Evolutionary conservation across 2,797 vertebrate species (phyloP).

Genomic region (Cyprinella venusta): DNA sequence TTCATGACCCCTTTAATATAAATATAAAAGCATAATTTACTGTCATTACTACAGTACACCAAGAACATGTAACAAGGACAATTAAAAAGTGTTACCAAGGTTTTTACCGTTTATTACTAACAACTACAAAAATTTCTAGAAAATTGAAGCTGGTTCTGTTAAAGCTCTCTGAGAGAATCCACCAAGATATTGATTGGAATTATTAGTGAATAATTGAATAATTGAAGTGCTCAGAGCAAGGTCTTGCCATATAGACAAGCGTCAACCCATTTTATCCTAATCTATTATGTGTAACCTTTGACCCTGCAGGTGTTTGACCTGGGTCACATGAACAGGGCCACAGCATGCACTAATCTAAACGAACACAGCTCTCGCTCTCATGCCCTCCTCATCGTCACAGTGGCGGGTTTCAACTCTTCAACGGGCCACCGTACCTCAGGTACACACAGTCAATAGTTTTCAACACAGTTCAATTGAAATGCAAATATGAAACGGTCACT

Average conservation of each 20-base stretch:
- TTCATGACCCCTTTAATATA: not conserved
- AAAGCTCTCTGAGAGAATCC: not conserved
- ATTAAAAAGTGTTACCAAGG: not conserved
- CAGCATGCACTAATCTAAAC: constrained; percentile 92
- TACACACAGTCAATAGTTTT: constrained; percentile 54
- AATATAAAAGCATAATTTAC: not conserved
- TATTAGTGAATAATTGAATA: too few relatives aligned
- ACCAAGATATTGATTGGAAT: not conserved
- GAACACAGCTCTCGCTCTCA: constrained; percentile 97
- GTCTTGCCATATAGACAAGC: not conserved
- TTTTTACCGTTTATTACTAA: not conserved
- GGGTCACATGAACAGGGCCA: constrained; percentile 88
- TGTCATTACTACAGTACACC: not conserved
- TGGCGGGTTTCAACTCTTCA: constrained; percentile 84
- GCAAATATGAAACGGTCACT: not conserved
- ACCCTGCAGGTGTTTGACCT: constrained; percentile 86
- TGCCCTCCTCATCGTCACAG: constrained; percentile 89
- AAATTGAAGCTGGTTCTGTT: not conserved
- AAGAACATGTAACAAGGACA: not conserved
- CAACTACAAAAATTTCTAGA: not conserved
- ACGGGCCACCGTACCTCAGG: constrained; percentile 88
- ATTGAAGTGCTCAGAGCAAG: too few relatives aligned
- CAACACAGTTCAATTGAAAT: not conserved
- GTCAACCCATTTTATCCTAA: not conserved
- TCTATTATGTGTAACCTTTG: constrained; percentile 1